phyloP scores from a whole-genome alignment of 1,140 invertebrate species.

The Stegodyphus mimosarum region DNA sequence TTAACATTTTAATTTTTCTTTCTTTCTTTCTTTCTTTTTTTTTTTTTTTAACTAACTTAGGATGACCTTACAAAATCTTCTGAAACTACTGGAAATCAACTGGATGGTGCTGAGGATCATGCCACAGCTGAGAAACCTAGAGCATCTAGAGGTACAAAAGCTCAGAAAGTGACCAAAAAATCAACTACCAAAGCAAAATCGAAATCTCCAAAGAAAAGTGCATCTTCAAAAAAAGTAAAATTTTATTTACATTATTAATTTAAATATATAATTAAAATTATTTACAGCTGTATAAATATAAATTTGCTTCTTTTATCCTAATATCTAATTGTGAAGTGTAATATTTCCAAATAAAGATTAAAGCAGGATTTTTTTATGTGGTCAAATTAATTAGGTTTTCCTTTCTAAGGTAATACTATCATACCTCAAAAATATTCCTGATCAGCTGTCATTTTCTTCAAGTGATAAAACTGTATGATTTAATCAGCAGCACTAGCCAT shows the following conservation, averaged over 20 bases:
- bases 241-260: neutral
- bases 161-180: constrained; percentile 5
- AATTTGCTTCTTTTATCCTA: neutral
- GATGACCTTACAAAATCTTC: neutral
- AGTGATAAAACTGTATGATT: too few relatives aligned
- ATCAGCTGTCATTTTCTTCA: neutral
- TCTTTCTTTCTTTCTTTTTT: neutral
- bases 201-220: constrained; percentile 12
- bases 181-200: neutral
- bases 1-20: neutral
- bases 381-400: neutral
- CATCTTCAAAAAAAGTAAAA: constrained; percentile 23
- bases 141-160: neutral
- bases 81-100: neutral
- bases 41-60: neutral
- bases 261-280: neutral
- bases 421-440: neutral
- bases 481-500: too few relatives aligned
- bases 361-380: neutral
- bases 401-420: neutral
- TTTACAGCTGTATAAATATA: too few relatives aligned
- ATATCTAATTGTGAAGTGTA: neutral
- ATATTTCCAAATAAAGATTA: too few relatives aligned
- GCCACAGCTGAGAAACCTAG: neutral
- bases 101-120: neutral